Evolutionary conservation across 2,888 invertebrate genomes (phyloP).

Genomic region (Drosophila emarginata): DNA sequence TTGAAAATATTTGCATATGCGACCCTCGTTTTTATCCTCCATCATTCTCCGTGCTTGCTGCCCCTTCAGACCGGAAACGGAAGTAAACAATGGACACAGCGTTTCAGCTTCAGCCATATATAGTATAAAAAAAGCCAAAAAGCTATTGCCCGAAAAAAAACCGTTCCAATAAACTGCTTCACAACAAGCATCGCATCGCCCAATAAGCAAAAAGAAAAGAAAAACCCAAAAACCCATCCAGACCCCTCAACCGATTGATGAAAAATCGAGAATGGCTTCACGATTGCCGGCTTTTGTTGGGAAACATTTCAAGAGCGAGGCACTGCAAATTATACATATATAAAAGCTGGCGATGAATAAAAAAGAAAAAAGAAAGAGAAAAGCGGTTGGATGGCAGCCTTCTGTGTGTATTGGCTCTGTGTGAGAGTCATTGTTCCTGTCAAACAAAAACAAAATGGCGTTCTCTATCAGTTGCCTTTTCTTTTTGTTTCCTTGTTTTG

Average conservation of each 20-base stretch:
- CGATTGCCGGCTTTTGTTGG: slow-evolving; percentile 40
- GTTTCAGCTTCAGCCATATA: slow-evolving; percentile 2
- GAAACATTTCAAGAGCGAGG: slow-evolving; percentile 5
- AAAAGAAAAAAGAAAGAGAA: not conserved
- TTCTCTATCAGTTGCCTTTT: slow-evolving; percentile 6
- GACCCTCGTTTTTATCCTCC: slow-evolving; percentile 8
- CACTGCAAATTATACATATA: slow-evolving; percentile 40
- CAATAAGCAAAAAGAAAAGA: slow-evolving; percentile 19
- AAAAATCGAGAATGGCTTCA: slow-evolving; percentile 37
- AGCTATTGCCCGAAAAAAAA: slow-evolving; percentile 28
- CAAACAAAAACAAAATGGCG: slow-evolving; percentile 30
- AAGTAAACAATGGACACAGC: slow-evolving; percentile 68
- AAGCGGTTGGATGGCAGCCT: not conserved
- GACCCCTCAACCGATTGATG: slow-evolving; percentile 12
- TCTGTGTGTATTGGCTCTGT: slow-evolving; percentile 12
- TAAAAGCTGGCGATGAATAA: slow-evolving; percentile 9
- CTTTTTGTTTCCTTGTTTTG: slow-evolving; percentile 28
- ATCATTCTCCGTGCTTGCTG: not conserved
- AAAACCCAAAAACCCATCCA: slow-evolving; percentile 13
- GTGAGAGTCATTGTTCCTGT: slow-evolving; percentile 28
- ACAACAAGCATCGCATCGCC: not conserved
- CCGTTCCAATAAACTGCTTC: slow-evolving; percentile 43
- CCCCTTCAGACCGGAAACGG: slow-evolving; percentile 59
- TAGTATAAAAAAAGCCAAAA: slow-evolving; percentile 34
- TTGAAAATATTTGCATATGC: slow-evolving; percentile 53